Base-by-base conservation (phyloP, 2,113 vertebrate genomes). In the Podarcis cretensis region DNA sequence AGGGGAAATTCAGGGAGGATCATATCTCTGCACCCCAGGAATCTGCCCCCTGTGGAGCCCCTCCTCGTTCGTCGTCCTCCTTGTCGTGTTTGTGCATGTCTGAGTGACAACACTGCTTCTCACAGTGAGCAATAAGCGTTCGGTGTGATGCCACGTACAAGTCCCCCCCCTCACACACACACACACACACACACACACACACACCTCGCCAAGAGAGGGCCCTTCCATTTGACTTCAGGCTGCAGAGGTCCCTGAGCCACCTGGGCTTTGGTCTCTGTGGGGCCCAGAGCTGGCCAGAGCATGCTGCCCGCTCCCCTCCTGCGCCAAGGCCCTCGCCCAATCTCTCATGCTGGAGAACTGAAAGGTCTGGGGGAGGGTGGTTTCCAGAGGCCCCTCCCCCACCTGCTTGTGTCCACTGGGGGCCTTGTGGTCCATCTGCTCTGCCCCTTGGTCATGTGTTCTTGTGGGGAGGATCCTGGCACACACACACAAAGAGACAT, bases 31-130 rank as follows among this genome's bases (percentile, higher is more conserved):
- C 86, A 1, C 94, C 0, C 90, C 90, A 89, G 48, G 48, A 54
- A 92, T 83, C 71, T 92, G 81, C 92, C 91, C 91, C 92, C 90
- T 90, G 92, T 93, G 92, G 90, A 91, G 89, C 93, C 91, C 10
- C 91, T 86, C 94, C 89, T 92, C 16, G 81, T 95, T 94, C 91
- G 93, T 95, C 43, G 87, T 76, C 73, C 25, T 77, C 71, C 4
- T 95, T 0, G 94, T 95, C 27, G 95, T 95, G 89, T 94, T 95
- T 94, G 95, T 96, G 95, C 94, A 96, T 94, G 94, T 93, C 87
- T 93, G 92, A 87, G 94, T 95, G 93, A 95, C 94, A 94, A 93
- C 94, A 93, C 94, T 95, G 93, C 93, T 77, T 92, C 25, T 89
- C 92, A 91, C 93, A 88, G 92, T 92, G 90, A 95, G 95, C 94